Evolutionary conservation across 2,888 invertebrate genomes (phyloP), one percentile per base, ranked within the genome.

Genomic region (Drosophila neutralis): DNA sequence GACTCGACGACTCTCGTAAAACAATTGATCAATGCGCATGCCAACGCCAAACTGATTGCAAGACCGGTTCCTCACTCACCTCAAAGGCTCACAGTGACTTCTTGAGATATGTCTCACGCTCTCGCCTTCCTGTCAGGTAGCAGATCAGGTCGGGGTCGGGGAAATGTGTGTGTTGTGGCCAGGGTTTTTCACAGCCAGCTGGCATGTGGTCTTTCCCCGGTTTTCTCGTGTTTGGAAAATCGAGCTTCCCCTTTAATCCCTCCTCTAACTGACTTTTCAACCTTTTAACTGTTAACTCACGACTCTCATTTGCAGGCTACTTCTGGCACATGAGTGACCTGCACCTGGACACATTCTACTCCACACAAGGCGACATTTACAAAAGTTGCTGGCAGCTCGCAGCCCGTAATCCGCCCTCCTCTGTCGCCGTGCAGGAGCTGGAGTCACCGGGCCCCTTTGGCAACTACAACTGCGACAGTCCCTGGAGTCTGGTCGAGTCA

Each of bases 291-390:
- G 24, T 51, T 45, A 13, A 35, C 38, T 45, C 10, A 21, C 2
- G 2, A 15, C 29, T 57, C n/a, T 21, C 10, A 4, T 56, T 96
- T 96, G 2, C 95, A 98, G 98, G 98, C 87, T 97, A 97, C 93
- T 98, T 98, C 94, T 98, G 98, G 98, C 98, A 98, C 93, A 97
- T 98, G 91, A 97, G 98, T 80, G 98, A 98, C 93, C 95, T 98
- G 87, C 98, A 98, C 93, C 97, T 97, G 94, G 98, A 98, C 92
- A 95, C 96, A 8, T 95, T 96, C 87, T 98, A 97, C 93, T 96
- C 96, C 83, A 94, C 95, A 63, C 95, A 95, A 87, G 97, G 96
- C 69, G 96, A 96, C 36, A 69, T 88, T 6, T 88, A 88, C 65
- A 69, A 61, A 31, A 86, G 85, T 74, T 86, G 85, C 65, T 86